Evolutionary conservation across 2,888 invertebrate species (phyloP).

Genomic region (Plebejus argus): DNA sequence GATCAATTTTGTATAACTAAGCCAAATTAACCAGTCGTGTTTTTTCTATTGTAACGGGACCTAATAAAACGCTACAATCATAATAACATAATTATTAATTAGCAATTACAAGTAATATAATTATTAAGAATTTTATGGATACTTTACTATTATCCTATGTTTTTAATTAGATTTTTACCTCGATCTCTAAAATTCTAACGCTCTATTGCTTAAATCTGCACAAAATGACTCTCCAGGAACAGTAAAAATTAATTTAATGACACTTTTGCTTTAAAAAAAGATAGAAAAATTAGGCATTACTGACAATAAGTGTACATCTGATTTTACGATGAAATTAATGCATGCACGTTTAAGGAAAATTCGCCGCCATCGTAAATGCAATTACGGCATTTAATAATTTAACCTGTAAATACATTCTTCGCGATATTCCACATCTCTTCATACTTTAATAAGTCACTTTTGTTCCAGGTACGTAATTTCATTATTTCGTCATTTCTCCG

Average conservation of each 20-base stretch:
- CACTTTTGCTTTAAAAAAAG: too few relatives aligned
- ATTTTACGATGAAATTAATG: neutral
- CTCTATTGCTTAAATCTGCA: too few relatives aligned
- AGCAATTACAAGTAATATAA: neutral
- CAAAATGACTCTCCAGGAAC: too few relatives aligned
- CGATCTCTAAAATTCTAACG: too few relatives aligned
- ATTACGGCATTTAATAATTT: slow-evolving; percentile 7
- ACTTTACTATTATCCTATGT: neutral
- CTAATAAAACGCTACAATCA: neutral
- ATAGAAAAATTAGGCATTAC: neutral
- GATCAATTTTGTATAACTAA: neutral
- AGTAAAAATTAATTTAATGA: too few relatives aligned
- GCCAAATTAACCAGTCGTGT: neutral
- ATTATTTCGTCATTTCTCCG: slow-evolving; percentile 12
- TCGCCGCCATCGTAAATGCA: neutral
- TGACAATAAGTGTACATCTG: neutral
- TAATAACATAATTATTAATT: slow-evolving; percentile 3
- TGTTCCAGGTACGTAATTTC: slow-evolving; percentile 28
- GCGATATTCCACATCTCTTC: slow-evolving; percentile 21
- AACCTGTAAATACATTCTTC: slow-evolving; percentile 21
- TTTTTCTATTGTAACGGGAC: neutral
- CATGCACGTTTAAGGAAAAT: neutral
- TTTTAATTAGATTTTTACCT: neutral
- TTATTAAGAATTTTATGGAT: neutral
- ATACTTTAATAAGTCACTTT: slow-evolving; percentile 22